Base-by-base conservation (phyloP, 2,888 invertebrate species). In the Drosophila nr. perissopoda region DNA sequence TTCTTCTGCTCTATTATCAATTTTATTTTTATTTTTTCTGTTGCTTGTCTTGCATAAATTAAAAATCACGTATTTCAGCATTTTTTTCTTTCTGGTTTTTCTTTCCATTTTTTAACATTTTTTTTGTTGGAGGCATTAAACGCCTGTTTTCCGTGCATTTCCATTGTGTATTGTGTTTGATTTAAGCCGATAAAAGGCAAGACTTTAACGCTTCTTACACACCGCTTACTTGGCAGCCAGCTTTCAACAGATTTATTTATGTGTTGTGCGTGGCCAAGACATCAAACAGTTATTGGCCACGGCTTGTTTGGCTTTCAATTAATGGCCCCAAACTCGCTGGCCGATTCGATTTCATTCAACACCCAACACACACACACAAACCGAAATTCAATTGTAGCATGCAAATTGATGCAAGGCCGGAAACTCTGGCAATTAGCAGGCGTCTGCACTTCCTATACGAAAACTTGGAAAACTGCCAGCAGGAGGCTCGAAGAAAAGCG, bases 171-270 rank as follows among this genome's bases (percentile, higher is more conserved):
- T 78, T 87, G 71, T 76, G 77, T 87, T 87, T 87, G 90, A 88
- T 82, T 87, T 87, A 86, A 90, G 90, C 87, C 87, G 87, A 88
- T 87, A 89, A 89, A 86, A 80, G 78, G 83, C 71, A 72, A 70
- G 25, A 76, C 61, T 82, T 86, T 83, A 78, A 80, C 78, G 80
- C 87, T 78, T 83, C 72, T 82, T 79, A 75, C 84, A 79, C 79
- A 78, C 89, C 82, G 86, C 76, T 54, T 38, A 38, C 54, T 45
- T 45, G 25, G 45, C 45, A 25, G 40, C 8, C 27, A 81, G 69
- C 71, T 79, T 79, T 82, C 80, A 83, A 69, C 81, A 64, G 83
- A 87, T 77, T 86, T 87, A 89, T 81, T 82, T 78, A 75, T 84
- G 73, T 63, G 57, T 48, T 69, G 57, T 64, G 74, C 76, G 73